These are phyloP conservation scores for Geotrypetes seraphini DNA, from an alignment of 2,797 vertebrate species.

Conservation along the genomic window DNA sequence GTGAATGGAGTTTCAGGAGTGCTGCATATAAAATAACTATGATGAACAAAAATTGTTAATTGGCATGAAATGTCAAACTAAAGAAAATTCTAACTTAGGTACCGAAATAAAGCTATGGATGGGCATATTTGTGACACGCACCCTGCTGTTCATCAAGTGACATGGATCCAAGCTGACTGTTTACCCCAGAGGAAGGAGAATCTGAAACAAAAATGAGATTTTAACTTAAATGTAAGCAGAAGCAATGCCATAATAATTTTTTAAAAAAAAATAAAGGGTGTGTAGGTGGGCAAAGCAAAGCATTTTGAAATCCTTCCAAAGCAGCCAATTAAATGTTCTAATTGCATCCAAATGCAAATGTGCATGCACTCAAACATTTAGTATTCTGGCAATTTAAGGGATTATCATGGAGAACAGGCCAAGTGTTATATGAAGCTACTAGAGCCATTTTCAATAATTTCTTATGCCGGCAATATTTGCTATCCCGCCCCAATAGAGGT, in stretches of 20 bases:
- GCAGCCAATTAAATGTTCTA: conserved; percentile 31
- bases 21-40: conserved; percentile 22
- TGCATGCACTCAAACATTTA: conserved; percentile 22
- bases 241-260: conserved; percentile 49
- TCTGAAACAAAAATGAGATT: conserved; percentile 94
- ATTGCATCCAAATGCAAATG: conserved; percentile 33
- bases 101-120: conserved; percentile 37
- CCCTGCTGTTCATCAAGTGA: conserved; percentile 94
- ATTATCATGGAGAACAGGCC: too few species aligned
- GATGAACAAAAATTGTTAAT: conserved; percentile 26
- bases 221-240: conserved; percentile 65
- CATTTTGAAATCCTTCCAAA: conserved; percentile 21
- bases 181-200: conserved; percentile 95
- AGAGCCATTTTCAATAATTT: too few species aligned
- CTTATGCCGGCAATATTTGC: too few species aligned
- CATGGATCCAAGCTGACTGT: conserved; percentile 98
- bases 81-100: conserved; percentile 17
- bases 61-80: conserved; percentile 24
- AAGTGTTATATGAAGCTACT: too few species aligned
- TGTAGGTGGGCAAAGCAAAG: conserved; percentile 33
- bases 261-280: conserved; percentile 43
- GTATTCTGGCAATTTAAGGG: too few species aligned
- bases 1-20: too few species aligned
- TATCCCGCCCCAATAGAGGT: too few species aligned
- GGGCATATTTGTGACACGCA: conserved; percentile 68